These are phyloP conservation scores for Vannuccia rotundouncinata DNA, from an alignment of 2,888 invertebrate genomes.

Conservation along the genomic window DNA sequence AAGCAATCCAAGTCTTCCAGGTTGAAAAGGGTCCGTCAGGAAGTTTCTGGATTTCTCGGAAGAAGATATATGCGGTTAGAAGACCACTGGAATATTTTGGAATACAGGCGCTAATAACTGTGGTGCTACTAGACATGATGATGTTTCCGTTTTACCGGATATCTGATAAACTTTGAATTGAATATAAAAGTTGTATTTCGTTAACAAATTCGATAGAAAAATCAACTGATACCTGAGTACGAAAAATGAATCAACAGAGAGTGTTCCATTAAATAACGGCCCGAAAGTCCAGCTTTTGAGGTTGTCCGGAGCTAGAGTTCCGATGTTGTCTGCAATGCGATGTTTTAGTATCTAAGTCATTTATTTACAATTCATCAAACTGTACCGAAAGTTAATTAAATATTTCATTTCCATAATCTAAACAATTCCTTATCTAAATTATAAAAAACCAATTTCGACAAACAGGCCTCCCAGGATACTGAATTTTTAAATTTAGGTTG, in stretches of 20 bases:
- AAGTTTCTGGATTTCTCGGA: constrained; percentile 41
- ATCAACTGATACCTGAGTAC: constrained; percentile 51
- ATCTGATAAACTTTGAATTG: no score
- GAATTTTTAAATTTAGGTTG: no score
- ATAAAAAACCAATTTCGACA: background rate
- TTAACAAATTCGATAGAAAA: no score
- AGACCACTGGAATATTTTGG: constrained; percentile 41
- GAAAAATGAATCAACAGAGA: constrained; percentile 53
- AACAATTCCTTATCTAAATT: no score
- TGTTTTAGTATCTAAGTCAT: no score
- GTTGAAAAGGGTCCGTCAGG: background rate
- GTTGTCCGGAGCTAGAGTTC: constrained; percentile 10
- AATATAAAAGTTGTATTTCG: no score
- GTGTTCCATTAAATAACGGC: constrained; percentile 47
- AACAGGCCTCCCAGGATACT: background rate
- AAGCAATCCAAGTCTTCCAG: constrained; percentile 43
- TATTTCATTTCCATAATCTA: no score
- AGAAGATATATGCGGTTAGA: constrained; percentile 43
- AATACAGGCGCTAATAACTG: no score
- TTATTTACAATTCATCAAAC: no score
- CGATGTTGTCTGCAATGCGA: constrained; percentile 29
- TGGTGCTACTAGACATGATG: no score
- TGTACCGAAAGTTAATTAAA: no score
- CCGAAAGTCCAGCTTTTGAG: constrained; percentile 44
- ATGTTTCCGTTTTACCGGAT: no score